Base-by-base conservation (phyloP, 2,113 vertebrate genomes). In the Prinia subflava region DNA sequence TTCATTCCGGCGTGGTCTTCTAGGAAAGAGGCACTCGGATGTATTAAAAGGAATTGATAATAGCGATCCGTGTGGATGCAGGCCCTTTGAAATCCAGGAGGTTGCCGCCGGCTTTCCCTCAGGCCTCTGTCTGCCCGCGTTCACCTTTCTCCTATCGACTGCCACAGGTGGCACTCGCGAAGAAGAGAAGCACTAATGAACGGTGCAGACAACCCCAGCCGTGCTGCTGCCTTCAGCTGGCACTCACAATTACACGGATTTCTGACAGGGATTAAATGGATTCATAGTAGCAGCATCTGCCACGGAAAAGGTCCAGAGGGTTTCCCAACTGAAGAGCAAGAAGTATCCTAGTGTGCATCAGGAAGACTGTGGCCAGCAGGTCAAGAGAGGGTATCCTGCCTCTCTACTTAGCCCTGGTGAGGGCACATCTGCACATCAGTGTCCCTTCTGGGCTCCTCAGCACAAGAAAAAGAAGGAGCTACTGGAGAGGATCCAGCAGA, bases 11-110 rank as follows among this genome's bases (percentile, higher is more conserved):
- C 11, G 4, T 2, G 9, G 39, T 59, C 60, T 62, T 73, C 47
- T 63, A 75, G 93, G 83, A 85, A 59, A 65, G 64, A 60, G 75
- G 31, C 24, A 3, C 64, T 63, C 2, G 37, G 50, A 44, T 44
- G 10, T 49, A 39, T 83, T 67, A 88, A 87, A 93, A 91, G 78
- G 55, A 87, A 92, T 89, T 76, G 92, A 94, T 77, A 20, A 20
- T 8, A 65, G 93, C 9, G 28, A 89, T 95, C 63, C 7, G 1
- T 49, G 59, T 10, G 85, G 53, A 70, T 42, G 62, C 53, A 9
- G 44, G 52, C 56, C 78, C 80, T 96, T 96, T 95, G 96, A 94
- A 97, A 86, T 81, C 42, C 12, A 11, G 10, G 35, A 41, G 62
- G 74, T 71, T 60, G 88, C 88, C 27, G 12, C 24, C 0, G 84